A percentile compares a stretch with the other conserved stretches of the same genome.
Conservation (phyloP, 2,888 invertebrate genomes). For the Epicampocera succincta region DNA sequence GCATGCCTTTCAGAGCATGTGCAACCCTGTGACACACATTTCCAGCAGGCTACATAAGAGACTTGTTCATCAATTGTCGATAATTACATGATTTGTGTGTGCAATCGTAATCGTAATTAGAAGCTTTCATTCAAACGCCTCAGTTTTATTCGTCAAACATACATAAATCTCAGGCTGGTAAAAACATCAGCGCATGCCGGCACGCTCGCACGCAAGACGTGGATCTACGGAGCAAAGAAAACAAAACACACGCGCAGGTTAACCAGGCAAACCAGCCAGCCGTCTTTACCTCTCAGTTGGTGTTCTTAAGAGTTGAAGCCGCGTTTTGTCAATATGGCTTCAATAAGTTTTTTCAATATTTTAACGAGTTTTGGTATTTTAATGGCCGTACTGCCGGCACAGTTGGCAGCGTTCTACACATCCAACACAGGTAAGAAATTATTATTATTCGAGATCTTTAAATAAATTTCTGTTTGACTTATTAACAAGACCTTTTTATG, state of each 20-base stretch:
- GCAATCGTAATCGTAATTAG: conserved; percentile 20
- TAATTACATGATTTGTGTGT: conserved; percentile 38
- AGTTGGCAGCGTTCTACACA: conserved; percentile 78
- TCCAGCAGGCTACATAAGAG: conserved; percentile 3
- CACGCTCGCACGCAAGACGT: conserved; percentile 40
- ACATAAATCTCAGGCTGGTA: conserved; percentile 60
- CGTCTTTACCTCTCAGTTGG: neutral
- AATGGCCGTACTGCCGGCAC: conserved; percentile 73
- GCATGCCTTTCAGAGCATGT: conserved; percentile 51
- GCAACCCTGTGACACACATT: conserved; percentile 65
- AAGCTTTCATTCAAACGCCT: conserved; percentile 19
- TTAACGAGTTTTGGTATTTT: conserved; percentile 74
- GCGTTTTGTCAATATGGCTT: conserved; percentile 46
- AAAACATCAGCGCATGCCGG: conserved; percentile 43
- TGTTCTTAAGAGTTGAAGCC: neutral
- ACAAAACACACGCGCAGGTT: neutral
- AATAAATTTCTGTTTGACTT: too few relatives aligned
- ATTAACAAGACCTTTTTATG: neutral
- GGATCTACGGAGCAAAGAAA: neutral
- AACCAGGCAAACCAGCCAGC: neutral
- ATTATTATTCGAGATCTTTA: neutral
- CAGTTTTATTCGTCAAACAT: conserved; percentile 45
- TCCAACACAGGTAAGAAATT: conserved; percentile 76
- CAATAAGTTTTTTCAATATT: conserved; percentile 63
- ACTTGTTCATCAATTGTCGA: neutral